Base-by-base conservation (phyloP, 1,140 invertebrate genomes). In the Kradibia gibbosae region DNA sequence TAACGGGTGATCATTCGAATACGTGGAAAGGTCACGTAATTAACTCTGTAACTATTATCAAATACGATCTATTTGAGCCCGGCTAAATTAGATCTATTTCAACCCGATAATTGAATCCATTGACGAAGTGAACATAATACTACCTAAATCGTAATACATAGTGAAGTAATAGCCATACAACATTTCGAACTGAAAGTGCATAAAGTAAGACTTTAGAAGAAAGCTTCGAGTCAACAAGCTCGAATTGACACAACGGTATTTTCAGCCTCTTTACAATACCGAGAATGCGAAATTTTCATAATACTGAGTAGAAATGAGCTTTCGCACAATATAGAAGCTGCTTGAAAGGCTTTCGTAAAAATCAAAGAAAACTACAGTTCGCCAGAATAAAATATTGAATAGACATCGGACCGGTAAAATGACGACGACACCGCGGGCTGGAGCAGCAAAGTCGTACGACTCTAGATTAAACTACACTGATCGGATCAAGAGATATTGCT, bases 321-420 rank as follows among this genome's bases (percentile, higher is more conserved):
- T 67, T 53, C 50, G 22, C 50, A 53, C 15, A 53, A 53, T 53
- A 22, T 17, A 22, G 13, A 20, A 53, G 62, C 7, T 67, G 36
- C 34, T n/a, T 1, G 28, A 42, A 75, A 25, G 15, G 53, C 53
- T 57, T 75, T 60, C 20, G 50, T 48, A 28, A 65, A 65, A 48
- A 74, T 65, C 31, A 39, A 67, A 60, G 84, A 83, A 70, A 78
- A 85, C 73, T 78, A 28, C 15, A 31, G 34, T 36, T 10, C 62
- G 13, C 8, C 36, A 8, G 1, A 39, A 53, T 55, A 53, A 76
- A 39, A 57, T 11, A 57, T 55, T 11, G 72, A 74, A 74, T 55
- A 74, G 72, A 36, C 34, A 34, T 67, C 34, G 62, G 39, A 67
- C 62, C 53, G 28, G 60, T 78, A 48, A 67, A 53, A 78, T 55